Base-by-base conservation (phyloP, 1,140 invertebrate species). In the Dufourea novaeangliae region DNA sequence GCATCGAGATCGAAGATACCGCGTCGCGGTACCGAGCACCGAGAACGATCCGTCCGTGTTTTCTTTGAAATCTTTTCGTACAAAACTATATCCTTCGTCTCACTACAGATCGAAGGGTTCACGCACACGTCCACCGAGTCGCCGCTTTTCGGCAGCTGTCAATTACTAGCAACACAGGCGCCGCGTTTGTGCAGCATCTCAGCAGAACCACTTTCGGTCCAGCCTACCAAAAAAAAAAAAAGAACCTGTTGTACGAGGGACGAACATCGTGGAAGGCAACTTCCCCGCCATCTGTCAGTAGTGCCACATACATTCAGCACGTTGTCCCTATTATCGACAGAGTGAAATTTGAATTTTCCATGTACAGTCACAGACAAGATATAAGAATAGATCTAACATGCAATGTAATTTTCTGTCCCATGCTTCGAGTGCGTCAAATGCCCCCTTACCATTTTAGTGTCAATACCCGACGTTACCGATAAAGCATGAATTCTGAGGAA, bases 121-220 rank as follows among this genome's bases (percentile, higher is more conserved):
- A 34, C 34, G 54, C 37, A 25, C 62, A 32, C 66, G 59, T 72
- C 61, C 34, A 34, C 25, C 67, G 61, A 80, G 63, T 87, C 79
- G 88, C 82, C 79, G 82, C 84, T 89, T 90, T 90, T 90, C 88
- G 88, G 86, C 88, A 88, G 88, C 89, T 89, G 88, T 90, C 89
- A 90, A 88, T 88, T 89, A 90, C 83, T 79, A 73, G 86, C 71
- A 82, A 86, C 84, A 81, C 83, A 79, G 79, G 80, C 83, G 74
- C 84, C 75, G 86, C 80, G 80, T 82, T 80, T 79, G 54, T 86
- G 75, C 87, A 89, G 87, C 88, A 89, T 90, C 87, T 83, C 63
- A 69, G 67, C 70, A 72, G 69, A 74, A 83, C 81, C 74, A 68
- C 81, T 86, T 73, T 86, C 79, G 85, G 85, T 86, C 85, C 85